phyloP scores from a whole-genome alignment of 2,113 vertebrate species.

The Phylloscopus trochilus region DNA sequence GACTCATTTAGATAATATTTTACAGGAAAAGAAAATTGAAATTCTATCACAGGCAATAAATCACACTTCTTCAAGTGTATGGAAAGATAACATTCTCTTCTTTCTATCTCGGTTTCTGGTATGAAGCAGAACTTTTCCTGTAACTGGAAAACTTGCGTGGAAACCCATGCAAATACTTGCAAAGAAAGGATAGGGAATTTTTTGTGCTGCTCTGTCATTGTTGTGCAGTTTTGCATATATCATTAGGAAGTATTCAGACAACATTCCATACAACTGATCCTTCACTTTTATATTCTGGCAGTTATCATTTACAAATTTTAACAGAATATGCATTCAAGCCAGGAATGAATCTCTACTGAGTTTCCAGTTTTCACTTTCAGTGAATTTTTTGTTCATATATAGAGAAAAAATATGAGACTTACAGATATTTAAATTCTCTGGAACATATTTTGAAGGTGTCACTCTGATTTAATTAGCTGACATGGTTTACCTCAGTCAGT shows the following conservation, averaged over 20 bases:
- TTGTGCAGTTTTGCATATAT: neutral
- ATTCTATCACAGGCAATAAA: neutral
- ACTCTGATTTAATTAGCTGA: constrained; percentile 5
- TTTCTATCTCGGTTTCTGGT: neutral
- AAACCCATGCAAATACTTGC: neutral
- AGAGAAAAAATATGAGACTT: neutral
- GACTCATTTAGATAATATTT: neutral
- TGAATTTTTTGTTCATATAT: neutral
- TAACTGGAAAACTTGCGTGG: neutral
- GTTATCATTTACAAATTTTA: neutral
- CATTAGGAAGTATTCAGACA: neutral
- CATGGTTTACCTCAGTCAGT: neutral
- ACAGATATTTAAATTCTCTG: neutral
- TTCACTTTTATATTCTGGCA: neutral
- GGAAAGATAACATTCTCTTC: neutral
- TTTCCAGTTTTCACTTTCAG: neutral
- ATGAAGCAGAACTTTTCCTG: neutral
- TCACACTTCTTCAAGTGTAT: neutral
- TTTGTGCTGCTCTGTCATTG: neutral
- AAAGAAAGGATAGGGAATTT: neutral
- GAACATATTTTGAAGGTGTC: neutral
- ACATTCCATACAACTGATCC: neutral
- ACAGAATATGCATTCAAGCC: neutral
- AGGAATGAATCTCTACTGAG: neutral
- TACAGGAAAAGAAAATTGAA: neutral